Evolutionary conservation across 1,140 invertebrate species (phyloP), one percentile per base, ranked within the genome.

Genomic region (Phthorimaea operculella): DNA sequence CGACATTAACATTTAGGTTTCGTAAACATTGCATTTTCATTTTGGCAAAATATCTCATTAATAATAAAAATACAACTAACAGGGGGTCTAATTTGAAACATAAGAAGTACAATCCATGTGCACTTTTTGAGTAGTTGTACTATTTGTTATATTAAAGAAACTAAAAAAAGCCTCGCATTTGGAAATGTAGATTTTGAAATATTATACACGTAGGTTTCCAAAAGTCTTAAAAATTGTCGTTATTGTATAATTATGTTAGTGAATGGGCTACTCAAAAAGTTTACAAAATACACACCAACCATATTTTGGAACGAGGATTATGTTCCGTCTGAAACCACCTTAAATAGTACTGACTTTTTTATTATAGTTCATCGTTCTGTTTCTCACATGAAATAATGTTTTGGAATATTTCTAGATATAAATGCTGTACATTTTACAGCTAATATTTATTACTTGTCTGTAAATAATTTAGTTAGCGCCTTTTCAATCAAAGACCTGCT

Each of bases 121-220:
- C 69, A 75, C 74, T 72, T 74, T 59, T 79, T 79, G 66, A 68
- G 61, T 68, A 59, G 36, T 39, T 63, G 16, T 49, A 7, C n/a
- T n/a, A n/a, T n/a, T 7, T 49, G 47, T 67, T 66, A 63, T 68
- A 69, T 63, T 62, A 54, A 65, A 61, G 64, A 74, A 79, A 78
- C 77, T 79, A 80, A 71, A 76, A 83, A 79, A 83, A 82, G 70
- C 81, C 81, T 84, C 81, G 81, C 81, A 84, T 84, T 84, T 82
- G 81, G 81, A 79, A 84, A 73, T 63, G 77, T 82, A 82, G 77
- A 81, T 79, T 83, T 83, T 79, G 76, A 83, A 81, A 74, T 72
- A 75, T 69, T 76, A 75, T 76, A 78, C 66, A 68, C 67, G 66
- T 72, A 79, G 69, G 72, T 73, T 79, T 78, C 79, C 67, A 71